These are phyloP conservation scores for Pedicia rivosa DNA, from an alignment of 2,888 invertebrate species.

Conservation along the genomic window DNA sequence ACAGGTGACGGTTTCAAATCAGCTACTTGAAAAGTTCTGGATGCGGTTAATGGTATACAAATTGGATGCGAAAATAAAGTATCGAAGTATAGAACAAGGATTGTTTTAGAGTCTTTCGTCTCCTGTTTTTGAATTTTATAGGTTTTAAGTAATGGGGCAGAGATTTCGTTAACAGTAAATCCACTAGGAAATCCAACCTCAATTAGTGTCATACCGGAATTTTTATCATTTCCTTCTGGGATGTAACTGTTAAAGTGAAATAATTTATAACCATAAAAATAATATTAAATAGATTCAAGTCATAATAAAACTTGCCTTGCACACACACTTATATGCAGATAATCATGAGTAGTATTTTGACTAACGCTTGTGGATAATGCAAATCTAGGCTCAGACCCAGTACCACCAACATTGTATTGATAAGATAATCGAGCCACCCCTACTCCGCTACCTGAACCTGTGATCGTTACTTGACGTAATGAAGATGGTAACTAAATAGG, in stretches of 20 bases:
- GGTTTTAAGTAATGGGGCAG: constrained; percentile 40
- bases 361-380: constrained; percentile 74
- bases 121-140: constrained; percentile 52
- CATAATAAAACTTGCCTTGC: no score
- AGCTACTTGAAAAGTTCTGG: constrained; percentile 67
- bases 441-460: constrained; percentile 66
- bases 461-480: constrained; percentile 49
- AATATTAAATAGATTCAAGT: no score
- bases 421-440: constrained; percentile 64
- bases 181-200: constrained; percentile 82
- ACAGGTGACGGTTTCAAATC: constrained; percentile 75
- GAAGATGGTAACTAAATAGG: constrained; percentile 17
- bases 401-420: constrained; percentile 69
- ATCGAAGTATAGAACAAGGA: constrained; percentile 56
- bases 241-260: no score
- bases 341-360: constrained; percentile 55
- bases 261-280: no score
- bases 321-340: constrained; percentile 68
- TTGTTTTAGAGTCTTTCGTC: constrained; percentile 43
- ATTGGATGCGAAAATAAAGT: constrained; percentile 43
- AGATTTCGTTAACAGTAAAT: constrained; percentile 53
- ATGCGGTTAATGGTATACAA: constrained; percentile 72
- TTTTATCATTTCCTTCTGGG: constrained; percentile 36
- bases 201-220: constrained; percentile 78
- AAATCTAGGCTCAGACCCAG: constrained; percentile 75